A percentile compares a stretch with the other conserved stretches of the same genome.
Conservation (phyloP, 2,888 invertebrate genomes). For the Hymenopus coronatus region DNA sequence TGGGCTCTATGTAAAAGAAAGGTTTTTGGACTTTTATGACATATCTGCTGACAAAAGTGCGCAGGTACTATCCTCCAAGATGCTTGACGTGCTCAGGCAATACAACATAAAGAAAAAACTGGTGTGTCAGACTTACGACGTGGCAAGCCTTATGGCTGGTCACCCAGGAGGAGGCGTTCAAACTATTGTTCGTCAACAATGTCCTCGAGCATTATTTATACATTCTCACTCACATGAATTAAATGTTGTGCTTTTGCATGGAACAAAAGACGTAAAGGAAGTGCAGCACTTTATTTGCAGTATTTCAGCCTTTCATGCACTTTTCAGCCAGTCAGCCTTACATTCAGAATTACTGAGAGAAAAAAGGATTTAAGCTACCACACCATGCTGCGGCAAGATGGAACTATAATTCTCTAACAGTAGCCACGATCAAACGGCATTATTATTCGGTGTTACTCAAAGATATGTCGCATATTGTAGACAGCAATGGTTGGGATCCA, state of each 20-base stretch:
- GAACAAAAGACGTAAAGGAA: background rate
- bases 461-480: background rate
- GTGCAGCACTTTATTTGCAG: background rate
- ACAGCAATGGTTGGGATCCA: background rate
- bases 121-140: constrained; percentile 27
- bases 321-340: background rate
- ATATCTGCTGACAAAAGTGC: background rate
- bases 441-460: background rate
- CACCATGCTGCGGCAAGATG: background rate
- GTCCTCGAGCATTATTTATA: background rate
- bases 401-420: background rate
- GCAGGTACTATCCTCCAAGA: background rate
- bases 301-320: background rate
- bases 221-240: background rate
- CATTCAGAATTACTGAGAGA: background rate
- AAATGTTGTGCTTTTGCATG: background rate
- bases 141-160: background rate
- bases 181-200: background rate
- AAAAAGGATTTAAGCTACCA: background rate
- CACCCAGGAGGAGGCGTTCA: background rate
- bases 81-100: background rate
- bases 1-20: constrained; percentile 9
- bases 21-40: constrained; percentile 25
- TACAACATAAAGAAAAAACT: constrained; percentile 3
- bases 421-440: background rate